Conservation (phyloP, 2,113 vertebrate species). For the Campylomormyrus numenius region DNA sequence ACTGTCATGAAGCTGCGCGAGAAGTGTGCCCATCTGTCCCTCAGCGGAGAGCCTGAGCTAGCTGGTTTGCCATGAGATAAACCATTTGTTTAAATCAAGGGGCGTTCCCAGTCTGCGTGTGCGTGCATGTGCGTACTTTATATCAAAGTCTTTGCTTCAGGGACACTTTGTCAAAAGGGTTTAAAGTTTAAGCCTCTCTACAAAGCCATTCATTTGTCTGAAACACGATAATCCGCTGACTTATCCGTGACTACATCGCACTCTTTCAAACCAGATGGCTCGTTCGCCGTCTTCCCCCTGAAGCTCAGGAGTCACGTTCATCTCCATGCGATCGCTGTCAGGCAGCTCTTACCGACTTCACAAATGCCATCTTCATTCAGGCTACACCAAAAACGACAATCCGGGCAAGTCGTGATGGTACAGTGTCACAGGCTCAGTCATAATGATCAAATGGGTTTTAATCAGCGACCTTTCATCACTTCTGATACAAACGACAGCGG, state of each 20-base stretch:
- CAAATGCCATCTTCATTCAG: not conserved
- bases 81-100: conserved; percentile 1
- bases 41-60: not conserved
- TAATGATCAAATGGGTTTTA: conserved; percentile 2
- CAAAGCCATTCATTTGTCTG: conserved; percentile 33
- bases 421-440: not conserved
- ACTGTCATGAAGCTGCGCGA: not conserved
- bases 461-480: not conserved
- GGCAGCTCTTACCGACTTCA: not conserved
- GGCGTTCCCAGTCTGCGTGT: not conserved
- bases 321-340: not conserved
- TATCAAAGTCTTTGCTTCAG: not conserved
- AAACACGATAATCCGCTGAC: conserved; percentile 31
- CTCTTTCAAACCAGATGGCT: conserved; percentile 24
- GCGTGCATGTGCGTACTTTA: not conserved
- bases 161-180: conserved; percentile 16
- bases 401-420: not conserved
- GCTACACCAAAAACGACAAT: not conserved
- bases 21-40: not conserved
- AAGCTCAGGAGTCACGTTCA: not conserved
- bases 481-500: not conserved
- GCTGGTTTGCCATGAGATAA: not conserved
- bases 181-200: conserved; percentile 31
- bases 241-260: conserved; percentile 33
- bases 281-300: not conserved